Conservation (phyloP, 2,888 invertebrate species). For the Bedellia somnulentella region DNA sequence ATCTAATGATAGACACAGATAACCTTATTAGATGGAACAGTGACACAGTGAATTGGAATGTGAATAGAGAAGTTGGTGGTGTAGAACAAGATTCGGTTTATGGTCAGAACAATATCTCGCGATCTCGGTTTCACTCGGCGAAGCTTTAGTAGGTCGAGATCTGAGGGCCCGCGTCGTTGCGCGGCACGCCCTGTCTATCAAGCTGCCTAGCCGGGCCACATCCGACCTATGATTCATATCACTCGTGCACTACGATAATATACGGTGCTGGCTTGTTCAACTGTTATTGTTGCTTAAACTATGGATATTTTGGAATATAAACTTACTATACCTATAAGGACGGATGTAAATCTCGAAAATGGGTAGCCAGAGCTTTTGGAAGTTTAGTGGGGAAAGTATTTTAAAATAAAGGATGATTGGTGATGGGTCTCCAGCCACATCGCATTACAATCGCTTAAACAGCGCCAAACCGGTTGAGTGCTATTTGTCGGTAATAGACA, state of each 20-base stretch:
- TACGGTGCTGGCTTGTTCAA: background rate
- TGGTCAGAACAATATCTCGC: slow-evolving; percentile 33
- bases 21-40: slow-evolving; percentile 38
- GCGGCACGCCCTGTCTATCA: slow-evolving; percentile 45
- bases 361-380: too few species aligned
- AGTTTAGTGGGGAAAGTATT: too few species aligned
- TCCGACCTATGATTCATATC: slow-evolving; percentile 6
- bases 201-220: slow-evolving; percentile 24
- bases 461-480: too few species aligned
- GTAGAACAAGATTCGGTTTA: slow-evolving; percentile 47
- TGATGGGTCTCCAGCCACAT: too few species aligned
- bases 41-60: slow-evolving; percentile 32
- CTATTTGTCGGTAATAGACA: too few species aligned
- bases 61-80: slow-evolving; percentile 41
- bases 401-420: too few species aligned
- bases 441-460: too few species aligned
- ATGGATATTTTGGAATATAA: too few species aligned
- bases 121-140: slow-evolving; percentile 27
- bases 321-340: too few species aligned
- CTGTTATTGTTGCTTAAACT: too few species aligned
- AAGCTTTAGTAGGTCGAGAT: slow-evolving; percentile 42
- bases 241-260: too few species aligned
- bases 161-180: slow-evolving; percentile 42
- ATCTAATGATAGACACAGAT: slow-evolving; percentile 10
- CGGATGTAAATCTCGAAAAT: too few species aligned